Conservation (phyloP, 2,888 invertebrate genomes). For the Drosophila ustulata region DNA sequence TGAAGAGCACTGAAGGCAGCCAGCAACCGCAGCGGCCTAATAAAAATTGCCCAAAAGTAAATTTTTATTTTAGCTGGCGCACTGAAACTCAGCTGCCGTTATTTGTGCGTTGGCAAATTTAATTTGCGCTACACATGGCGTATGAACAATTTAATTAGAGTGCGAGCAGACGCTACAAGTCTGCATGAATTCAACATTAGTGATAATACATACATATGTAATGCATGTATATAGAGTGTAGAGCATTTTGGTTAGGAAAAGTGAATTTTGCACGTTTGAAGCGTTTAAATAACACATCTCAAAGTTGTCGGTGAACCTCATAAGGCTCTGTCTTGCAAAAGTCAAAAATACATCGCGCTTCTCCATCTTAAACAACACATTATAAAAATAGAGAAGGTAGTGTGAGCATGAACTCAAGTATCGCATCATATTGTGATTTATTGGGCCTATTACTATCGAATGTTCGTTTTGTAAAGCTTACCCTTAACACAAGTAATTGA, state of each 20-base stretch:
- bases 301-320: slow-evolving; percentile 13
- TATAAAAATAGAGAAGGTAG: no score
- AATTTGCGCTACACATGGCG: slow-evolving; percentile 59
- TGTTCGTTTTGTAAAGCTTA: no score
- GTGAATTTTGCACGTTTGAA: slow-evolving; percentile 2
- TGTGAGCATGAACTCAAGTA: no score
- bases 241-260: neutral
- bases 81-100: slow-evolving; percentile 29
- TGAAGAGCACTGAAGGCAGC: slow-evolving; percentile 37
- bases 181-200: slow-evolving; percentile 16
- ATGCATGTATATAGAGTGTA: slow-evolving; percentile 8
- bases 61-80: slow-evolving; percentile 54
- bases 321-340: neutral
- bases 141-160: slow-evolving; percentile 55
- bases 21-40: slow-evolving; percentile 52
- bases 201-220: slow-evolving; percentile 10
- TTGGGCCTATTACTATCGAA: neutral
- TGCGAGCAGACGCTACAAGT: slow-evolving; percentile 17
- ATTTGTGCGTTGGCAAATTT: slow-evolving; percentile 45
- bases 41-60: slow-evolving; percentile 61
- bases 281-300: slow-evolving; percentile 5
- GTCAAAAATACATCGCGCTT: neutral
- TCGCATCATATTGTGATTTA: neutral
- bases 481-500: no score
- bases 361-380: no score